Evolutionary conservation across 2,113 vertebrate species (phyloP), one percentile per base, ranked within the genome.

Genomic region (Epinephelus cyanopodus): DNA sequence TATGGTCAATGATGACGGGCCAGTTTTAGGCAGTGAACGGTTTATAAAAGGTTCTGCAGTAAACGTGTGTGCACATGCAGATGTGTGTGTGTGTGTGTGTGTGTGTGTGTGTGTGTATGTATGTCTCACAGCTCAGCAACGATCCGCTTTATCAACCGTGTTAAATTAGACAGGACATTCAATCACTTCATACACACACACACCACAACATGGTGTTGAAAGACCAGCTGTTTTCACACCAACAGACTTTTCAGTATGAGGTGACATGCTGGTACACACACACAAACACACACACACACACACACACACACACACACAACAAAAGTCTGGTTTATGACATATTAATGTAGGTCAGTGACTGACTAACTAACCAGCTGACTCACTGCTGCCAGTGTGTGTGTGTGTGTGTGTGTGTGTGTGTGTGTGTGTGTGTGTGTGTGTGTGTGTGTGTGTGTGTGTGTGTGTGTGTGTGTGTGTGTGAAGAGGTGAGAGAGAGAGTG

Each of bases 111-210:
- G 42, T 70, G 57, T 42, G 39, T 27, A 42, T n/a, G 54, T 33
- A 53, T 27, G 60, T 75, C 57, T 74, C 48, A 3, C 50, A n/a
- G 58, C 68, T 74, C 67, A 70, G 58, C 63, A 82, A 54, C 73
- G 70, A 86, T 84, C 64, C 33, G 64, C 70, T 87, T 83, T 54
- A 85, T 91, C 77, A 87, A 73, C 25, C 70, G 62, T 1, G 50
- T 67, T 84, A 86, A 89, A 87, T 87, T 87, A 86, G 77, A 87
- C 80, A 74, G 71, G 77, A 86, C 81, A 64, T 79, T 87, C 84
- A 80, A 77, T 90, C 87, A 84, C 61, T 77, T 42, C 42, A 52
- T 47, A 65, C 81, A 84, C 75, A 48, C 75, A 48, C 64, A 68
- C 81, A 82, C 48, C 42, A 47, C 74, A 74, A 86, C 83, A 37